Percentiles rank a stretch among this genome's conserved stretches.
These are phyloP conservation scores for Ammospiza nelsoni DNA, from an alignment of 2,113 vertebrate species.

Conservation along the genomic window DNA sequence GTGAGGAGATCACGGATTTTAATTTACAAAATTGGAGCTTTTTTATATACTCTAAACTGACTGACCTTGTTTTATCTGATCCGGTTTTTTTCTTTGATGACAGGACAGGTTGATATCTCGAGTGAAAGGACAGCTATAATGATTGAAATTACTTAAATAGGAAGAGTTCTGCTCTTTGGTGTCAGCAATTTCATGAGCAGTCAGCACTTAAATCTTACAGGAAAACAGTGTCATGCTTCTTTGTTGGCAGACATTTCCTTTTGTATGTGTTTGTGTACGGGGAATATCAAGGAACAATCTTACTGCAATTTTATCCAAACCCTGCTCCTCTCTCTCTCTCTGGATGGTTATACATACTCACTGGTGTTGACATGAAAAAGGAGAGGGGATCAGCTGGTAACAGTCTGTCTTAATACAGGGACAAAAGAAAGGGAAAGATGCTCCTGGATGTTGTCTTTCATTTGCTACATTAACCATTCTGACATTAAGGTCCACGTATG, in stretches of 20 bases:
- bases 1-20: neutral
- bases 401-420: neutral
- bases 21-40: neutral
- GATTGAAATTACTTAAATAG: neutral
- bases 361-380: neutral
- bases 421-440: neutral
- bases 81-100: neutral
- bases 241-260: neutral
- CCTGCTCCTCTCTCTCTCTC: neutral
- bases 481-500: too few relatives aligned
- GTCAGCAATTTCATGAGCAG: neutral
- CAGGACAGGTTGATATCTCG: neutral
- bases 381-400: neutral
- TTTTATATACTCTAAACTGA: neutral
- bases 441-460: neutral
- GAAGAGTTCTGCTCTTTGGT: neutral
- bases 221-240: neutral
- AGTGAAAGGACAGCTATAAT: neutral
- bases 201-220: neutral
- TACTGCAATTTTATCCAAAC: neutral
- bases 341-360: neutral
- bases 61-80: neutral
- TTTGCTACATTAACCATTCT: neutral
- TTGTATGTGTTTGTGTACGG: accelerated
- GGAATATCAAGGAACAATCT: neutral